Conservation (phyloP, 2,888 invertebrate genomes). For the Ditula angustiorana region DNA sequence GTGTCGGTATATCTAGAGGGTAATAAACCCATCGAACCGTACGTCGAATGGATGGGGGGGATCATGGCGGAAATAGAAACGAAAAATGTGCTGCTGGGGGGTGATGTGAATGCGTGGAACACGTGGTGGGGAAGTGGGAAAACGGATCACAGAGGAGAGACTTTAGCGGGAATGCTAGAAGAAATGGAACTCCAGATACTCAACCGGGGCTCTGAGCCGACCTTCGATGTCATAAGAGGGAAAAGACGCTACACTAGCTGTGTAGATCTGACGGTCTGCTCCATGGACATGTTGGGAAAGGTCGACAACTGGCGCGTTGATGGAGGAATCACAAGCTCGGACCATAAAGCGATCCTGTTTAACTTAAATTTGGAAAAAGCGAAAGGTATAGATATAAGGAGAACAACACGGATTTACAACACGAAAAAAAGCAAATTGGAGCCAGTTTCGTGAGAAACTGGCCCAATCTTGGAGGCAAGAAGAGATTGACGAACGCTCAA, state of each 20-base stretch:
- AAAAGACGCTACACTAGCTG: too few species aligned
- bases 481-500: too few species aligned
- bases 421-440: constrained; percentile 23
- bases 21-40: neutral
- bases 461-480: too few species aligned
- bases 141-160: constrained; percentile 25
- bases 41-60: constrained; percentile 1
- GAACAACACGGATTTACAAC: constrained; percentile 21
- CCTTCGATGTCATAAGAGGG: too few species aligned
- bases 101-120: constrained; percentile 26
- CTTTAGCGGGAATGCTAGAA: too few species aligned
- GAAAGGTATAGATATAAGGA: neutral
- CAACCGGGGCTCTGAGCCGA: too few species aligned
- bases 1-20: constrained; percentile 21
- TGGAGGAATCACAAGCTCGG: constrained; percentile 34
- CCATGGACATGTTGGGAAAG: constrained; percentile 5
- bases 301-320: constrained; percentile 36
- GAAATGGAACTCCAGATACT: too few species aligned
- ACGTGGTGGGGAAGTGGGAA: constrained; percentile 29
- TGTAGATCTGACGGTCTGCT: constrained; percentile 37
- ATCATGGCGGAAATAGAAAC: neutral
- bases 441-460: constrained; percentile 10
- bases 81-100: constrained; percentile 4
- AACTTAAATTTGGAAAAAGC: neutral
- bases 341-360: constrained; percentile 38